Evolutionary conservation across 2,113 vertebrate species (phyloP).

Genomic region (Eonycteris spelaea): DNA sequence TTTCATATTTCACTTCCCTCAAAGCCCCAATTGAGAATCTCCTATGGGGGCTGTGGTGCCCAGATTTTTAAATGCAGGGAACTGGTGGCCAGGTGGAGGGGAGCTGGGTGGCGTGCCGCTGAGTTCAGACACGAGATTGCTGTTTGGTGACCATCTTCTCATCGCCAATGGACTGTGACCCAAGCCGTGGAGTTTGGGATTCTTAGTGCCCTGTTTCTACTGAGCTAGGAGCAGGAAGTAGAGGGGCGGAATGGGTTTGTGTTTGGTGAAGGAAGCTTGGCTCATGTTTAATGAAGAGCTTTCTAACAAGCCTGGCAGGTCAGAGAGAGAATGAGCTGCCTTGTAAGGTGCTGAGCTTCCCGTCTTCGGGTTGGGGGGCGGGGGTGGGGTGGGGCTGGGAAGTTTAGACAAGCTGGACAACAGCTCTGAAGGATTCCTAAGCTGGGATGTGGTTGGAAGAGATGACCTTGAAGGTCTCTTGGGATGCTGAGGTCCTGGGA

Average conservation of each 20-base stretch:
- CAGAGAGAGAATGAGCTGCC: not conserved
- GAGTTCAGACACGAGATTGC: not conserved
- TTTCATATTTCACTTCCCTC: not conserved
- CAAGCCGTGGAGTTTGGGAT: not conserved
- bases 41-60: not conserved
- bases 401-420: not conserved
- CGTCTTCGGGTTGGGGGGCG: not conserved
- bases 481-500: constrained; percentile 72
- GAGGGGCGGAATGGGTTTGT: not conserved
- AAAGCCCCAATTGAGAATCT: not conserved
- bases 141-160: not conserved
- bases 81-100: not conserved
- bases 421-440: constrained; percentile 50
- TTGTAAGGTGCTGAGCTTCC: constrained; percentile 56
- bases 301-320: not conserved
- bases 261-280: not conserved
- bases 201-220: not conserved
- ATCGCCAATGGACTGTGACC: not conserved
- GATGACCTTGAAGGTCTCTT: constrained; percentile 60
- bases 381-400: not conserved
- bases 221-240: not conserved
- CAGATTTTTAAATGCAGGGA: not conserved
- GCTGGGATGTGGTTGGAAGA: constrained; percentile 57
- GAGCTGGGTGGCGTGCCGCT: not conserved
- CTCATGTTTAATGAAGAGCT: not conserved